Evolutionary conservation across 2,888 invertebrate genomes (phyloP), one percentile per base, ranked within the genome.

Genomic region (Pristionchus mayeri): DNA sequence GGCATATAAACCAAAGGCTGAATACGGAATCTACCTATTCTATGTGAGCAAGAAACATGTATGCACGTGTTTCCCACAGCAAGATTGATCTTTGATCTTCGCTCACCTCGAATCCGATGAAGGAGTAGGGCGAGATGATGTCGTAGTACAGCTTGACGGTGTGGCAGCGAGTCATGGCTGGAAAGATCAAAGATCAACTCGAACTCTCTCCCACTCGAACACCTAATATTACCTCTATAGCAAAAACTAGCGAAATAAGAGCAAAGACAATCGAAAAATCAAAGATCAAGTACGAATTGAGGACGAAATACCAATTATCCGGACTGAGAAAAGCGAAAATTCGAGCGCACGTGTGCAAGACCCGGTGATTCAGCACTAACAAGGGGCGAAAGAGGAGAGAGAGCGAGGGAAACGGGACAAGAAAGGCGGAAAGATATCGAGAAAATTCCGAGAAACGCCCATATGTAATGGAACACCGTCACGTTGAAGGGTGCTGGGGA

Each of bases 101-200:
- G n/a, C 27, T 27, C 18, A 67, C 78, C 78, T 79, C 78, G 52
- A 79, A 79, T 30, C 78, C 78, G 78, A 79, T 79, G 54, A 79
- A 79, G 21, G 78, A 79, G 54, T 79, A 79, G 30, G 78, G 52
- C 50, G 52, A 79, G 50, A 78, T 50, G 76, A 78, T 78, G 50
- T 78, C 76, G 76, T 78, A 78, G 76, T 50, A 78, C 50, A 78
- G 50, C 76, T 78, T 78, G 76, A 78, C 50, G 30, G 24, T 78
- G 76, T 78, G 76, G 76, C 18, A 0, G n/a, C 71, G 71, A 13
- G 40, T 1, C 71, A 71, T 71, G 18, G 40, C 40, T 7, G 30
- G 27, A 54, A 30, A 60, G 60, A 27, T 60, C 30, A 60, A 30
- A 60, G 27, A 60, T 60, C 60, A 60, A 57, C 9, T 50, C 48